These are phyloP conservation scores for Nestor notabilis DNA, from an alignment of 2,113 vertebrate genomes.

Conservation along the genomic window DNA sequence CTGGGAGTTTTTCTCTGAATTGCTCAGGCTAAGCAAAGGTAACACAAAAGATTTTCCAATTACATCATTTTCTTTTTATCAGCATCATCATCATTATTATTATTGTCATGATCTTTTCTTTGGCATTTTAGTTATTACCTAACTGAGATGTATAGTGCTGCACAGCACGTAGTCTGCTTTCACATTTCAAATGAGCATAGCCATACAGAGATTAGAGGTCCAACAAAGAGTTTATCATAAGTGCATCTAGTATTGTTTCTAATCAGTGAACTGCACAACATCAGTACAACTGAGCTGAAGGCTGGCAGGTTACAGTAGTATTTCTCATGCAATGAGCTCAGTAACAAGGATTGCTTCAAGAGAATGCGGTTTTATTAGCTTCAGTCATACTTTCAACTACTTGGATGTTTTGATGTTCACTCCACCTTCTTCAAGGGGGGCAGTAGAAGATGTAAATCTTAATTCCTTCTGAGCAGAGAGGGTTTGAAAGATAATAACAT, in stretches of 20 bases:
- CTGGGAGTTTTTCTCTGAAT: neutral
- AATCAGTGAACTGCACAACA: conserved; percentile 33
- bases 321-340: neutral
- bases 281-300: neutral
- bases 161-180: conserved; percentile 52
- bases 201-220: conserved; percentile 60
- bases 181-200: conserved; percentile 40
- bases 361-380: neutral
- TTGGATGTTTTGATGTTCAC: neutral
- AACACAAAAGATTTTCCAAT: conserved; percentile 1
- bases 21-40: neutral
- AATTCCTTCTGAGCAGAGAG: neutral
- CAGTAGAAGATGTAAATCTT: neutral
- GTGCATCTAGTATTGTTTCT: conserved; percentile 61
- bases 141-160: neutral
- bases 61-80: conserved; percentile 60
- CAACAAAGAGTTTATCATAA: conserved; percentile 60
- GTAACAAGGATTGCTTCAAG: neutral
- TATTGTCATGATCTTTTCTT: conserved; percentile 11
- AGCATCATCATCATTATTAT: neutral
- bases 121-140: conserved; percentile 25
- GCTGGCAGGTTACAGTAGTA: neutral
- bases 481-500: neutral
- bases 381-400: neutral
- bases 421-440: neutral